phyloP scores from a whole-genome alignment of 1,140 invertebrate genomes.

The Ceratitis capitata region DNA sequence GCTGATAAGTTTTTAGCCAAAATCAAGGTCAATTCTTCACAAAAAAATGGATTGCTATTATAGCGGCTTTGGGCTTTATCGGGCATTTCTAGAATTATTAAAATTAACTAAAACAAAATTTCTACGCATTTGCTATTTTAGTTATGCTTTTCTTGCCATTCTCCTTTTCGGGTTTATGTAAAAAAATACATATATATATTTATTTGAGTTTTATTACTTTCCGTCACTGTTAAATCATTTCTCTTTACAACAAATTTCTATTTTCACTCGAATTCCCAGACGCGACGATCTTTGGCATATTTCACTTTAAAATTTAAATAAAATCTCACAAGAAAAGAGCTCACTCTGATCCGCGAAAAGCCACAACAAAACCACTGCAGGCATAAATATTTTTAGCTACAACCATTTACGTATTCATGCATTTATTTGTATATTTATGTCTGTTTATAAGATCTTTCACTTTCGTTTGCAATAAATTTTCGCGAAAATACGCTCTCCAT shows the following conservation, averaged over 20 bases:
- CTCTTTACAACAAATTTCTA: not conserved
- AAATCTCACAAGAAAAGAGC: not conserved
- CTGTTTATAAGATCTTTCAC: slow-evolving; percentile 4
- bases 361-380: not conserved
- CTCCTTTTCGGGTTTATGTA: too few relatives aligned
- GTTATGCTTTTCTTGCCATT: too few relatives aligned
- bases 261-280: not conserved
- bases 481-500: not conserved
- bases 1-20: too few relatives aligned
- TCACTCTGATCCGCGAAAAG: not conserved
- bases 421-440: not conserved
- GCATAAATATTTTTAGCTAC: not conserved
- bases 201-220: not conserved
- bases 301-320: not conserved
- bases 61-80: too few relatives aligned
- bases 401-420: not conserved
- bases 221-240: not conserved
- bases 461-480: slow-evolving; percentile 33
- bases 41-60: too few relatives aligned
- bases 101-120: too few relatives aligned
- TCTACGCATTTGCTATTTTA: too few relatives aligned
- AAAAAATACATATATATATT: not conserved
- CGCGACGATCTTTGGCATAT: not conserved
- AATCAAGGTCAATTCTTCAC: too few relatives aligned
- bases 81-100: too few relatives aligned